Evolutionary conservation across 2,797 vertebrate species (phyloP).

Genomic region (Microcaecilia unicolor): DNA sequence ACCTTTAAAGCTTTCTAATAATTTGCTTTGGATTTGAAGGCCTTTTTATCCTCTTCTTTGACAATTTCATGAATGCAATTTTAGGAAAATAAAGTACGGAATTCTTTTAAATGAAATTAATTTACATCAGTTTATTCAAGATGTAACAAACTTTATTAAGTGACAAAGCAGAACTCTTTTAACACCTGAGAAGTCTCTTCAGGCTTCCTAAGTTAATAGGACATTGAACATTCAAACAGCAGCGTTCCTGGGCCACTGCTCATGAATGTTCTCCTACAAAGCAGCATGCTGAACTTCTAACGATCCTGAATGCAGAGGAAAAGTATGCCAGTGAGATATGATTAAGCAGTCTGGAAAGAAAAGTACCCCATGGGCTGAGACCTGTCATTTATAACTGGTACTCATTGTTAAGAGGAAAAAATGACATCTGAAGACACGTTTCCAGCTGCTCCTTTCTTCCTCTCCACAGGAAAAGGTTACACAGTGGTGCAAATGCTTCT

Average conservation of each 20-base stretch:
- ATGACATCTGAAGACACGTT: constrained; percentile 35
- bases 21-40: no score
- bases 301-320: constrained; percentile 2
- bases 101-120: no score
- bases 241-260: background rate
- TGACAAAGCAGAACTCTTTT: no score
- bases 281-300: constrained; percentile 14
- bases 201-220: background rate
- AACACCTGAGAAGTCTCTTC: background rate
- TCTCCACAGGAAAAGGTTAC: constrained; percentile 13
- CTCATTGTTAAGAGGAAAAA: constrained; percentile 29
- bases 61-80: no score
- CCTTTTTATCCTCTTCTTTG: no score
- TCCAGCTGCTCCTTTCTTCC: constrained; percentile 9
- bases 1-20: no score
- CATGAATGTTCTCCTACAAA: constrained; percentile 2
- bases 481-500: background rate
- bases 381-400: constrained; percentile 28
- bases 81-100: no score
- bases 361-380: constrained; percentile 6
- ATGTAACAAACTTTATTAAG: no score
- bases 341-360: constrained; percentile 31
- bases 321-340: constrained; percentile 17
- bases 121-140: no score
- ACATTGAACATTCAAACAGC: background rate